Percentiles rank a stretch among this genome's conserved stretches.
phyloP scores from a whole-genome alignment of 2,888 invertebrate species.

The Habrosyne pyritoides region DNA sequence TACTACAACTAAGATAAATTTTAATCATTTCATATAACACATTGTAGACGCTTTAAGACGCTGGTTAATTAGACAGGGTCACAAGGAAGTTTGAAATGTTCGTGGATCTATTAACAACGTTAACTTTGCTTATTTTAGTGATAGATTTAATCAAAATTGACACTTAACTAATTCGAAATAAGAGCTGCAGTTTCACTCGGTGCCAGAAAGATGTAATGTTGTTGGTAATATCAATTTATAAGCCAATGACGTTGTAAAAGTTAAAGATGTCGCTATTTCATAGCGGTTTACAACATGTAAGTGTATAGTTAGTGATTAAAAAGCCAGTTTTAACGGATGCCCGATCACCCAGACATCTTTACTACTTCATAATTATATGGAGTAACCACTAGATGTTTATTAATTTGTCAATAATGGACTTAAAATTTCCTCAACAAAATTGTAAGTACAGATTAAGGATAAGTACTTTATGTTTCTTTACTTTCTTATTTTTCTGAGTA shows the following conservation, averaged over 20 bases:
- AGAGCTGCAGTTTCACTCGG: not conserved
- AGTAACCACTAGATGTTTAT: not conserved
- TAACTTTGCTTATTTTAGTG: not conserved
- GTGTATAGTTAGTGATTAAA: constrained; percentile 29
- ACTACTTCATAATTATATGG: constrained; percentile 1
- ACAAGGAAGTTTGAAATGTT: constrained; percentile 10
- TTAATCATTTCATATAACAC: constrained; percentile 2
- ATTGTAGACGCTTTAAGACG: not conserved
- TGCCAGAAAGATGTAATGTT: not conserved
- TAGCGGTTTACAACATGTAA: constrained; percentile 25
- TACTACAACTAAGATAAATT: not conserved
- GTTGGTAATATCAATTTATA: constrained; percentile 14
- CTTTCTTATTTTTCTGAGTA: too few species aligned
- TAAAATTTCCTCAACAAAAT: not conserved
- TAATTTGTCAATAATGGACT: not conserved
- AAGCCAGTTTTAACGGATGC: constrained; percentile 30
- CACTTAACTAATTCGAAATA: not conserved
- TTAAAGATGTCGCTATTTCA: constrained; percentile 16
- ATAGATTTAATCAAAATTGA: not conserved
- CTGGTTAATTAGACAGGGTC: constrained; percentile 8
- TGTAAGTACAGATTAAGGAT: too few species aligned
- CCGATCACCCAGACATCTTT: constrained; percentile 2
- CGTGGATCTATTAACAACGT: not conserved
- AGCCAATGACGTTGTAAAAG: constrained; percentile 30
- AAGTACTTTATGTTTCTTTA: too few species aligned